Evolutionary conservation across 53 echinoderm and acorn worm genomes (phyloP).

Genomic region (Pentamera pediparva): DNA sequence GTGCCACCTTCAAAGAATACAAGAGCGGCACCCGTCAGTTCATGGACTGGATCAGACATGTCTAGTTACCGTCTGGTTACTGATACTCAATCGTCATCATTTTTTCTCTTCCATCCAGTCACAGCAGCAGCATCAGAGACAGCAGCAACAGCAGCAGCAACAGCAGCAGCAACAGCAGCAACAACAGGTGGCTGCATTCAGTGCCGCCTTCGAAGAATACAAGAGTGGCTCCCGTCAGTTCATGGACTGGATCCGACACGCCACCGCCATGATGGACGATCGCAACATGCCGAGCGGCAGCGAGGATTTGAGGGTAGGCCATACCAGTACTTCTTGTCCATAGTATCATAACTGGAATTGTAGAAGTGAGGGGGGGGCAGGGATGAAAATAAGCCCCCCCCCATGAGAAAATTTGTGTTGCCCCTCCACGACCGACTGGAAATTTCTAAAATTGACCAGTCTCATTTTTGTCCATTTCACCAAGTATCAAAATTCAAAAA

Average conservation of each 20-base stretch:
- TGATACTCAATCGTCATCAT: not conserved
- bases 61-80: not conserved
- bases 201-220: slow-evolving; percentile 68
- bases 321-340: too few species aligned
- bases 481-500: too few species aligned
- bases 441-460: too few species aligned
- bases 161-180: slow-evolving; percentile 14
- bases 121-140: not conserved
- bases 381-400: too few species aligned
- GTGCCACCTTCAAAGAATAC: slow-evolving; percentile 66
- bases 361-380: too few species aligned
- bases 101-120: not conserved
- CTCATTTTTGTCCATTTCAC: too few species aligned
- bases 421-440: too few species aligned
- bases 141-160: slow-evolving; percentile 8
- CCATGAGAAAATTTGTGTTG: too few species aligned
- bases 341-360: too few species aligned
- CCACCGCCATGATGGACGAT: slow-evolving; percentile 79
- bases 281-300: slow-evolving; percentile 80
- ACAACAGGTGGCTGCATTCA: slow-evolving; percentile 35
- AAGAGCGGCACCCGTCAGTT: slow-evolving; percentile 53
- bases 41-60: slow-evolving; percentile 80
- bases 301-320: slow-evolving; percentile 73
- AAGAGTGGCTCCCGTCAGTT: slow-evolving; percentile 53
- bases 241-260: slow-evolving; percentile 84